Evolutionary conservation across 2,888 invertebrate genomes (phyloP).

Genomic region (Lamproptera curius): DNA sequence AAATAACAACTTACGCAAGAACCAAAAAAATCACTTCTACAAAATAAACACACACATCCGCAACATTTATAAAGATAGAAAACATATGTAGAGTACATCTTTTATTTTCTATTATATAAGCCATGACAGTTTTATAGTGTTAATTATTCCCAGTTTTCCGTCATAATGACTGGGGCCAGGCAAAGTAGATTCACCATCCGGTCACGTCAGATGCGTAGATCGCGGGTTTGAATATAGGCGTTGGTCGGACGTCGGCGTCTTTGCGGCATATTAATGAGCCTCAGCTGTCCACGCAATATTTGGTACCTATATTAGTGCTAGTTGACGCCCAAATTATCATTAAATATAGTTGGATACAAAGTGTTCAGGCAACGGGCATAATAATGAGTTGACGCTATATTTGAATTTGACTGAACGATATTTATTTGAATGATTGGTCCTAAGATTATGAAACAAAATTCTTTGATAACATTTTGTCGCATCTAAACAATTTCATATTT

Average conservation of each 20-base stretch:
- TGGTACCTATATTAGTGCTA: not conserved
- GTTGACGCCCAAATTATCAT: not conserved
- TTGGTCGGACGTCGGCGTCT: constrained; percentile 33
- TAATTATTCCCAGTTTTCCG: too few species aligned
- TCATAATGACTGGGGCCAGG: too few species aligned
- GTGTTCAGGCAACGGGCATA: not conserved
- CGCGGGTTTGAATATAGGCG: constrained; percentile 45
- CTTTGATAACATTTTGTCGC: not conserved
- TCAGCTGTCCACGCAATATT: constrained; percentile 27
- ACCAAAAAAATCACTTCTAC: too few species aligned
- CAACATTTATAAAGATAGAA: too few species aligned
- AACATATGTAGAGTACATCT: too few species aligned
- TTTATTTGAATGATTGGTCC: not conserved
- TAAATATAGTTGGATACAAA: not conserved
- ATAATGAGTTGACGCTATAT: not conserved
- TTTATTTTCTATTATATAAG: too few species aligned
- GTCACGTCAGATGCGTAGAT: constrained; percentile 52
- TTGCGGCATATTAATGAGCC: constrained; percentile 36
- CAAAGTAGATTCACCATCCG: constrained; percentile 33
- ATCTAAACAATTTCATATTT: too few species aligned
- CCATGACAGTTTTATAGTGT: too few species aligned
- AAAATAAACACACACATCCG: too few species aligned
- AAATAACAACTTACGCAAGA: too few species aligned
- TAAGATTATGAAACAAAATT: not conserved
- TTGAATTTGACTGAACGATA: not conserved